Base-by-base conservation (phyloP, 2,113 vertebrate species). In the Epinephelus lanceolatus region DNA sequence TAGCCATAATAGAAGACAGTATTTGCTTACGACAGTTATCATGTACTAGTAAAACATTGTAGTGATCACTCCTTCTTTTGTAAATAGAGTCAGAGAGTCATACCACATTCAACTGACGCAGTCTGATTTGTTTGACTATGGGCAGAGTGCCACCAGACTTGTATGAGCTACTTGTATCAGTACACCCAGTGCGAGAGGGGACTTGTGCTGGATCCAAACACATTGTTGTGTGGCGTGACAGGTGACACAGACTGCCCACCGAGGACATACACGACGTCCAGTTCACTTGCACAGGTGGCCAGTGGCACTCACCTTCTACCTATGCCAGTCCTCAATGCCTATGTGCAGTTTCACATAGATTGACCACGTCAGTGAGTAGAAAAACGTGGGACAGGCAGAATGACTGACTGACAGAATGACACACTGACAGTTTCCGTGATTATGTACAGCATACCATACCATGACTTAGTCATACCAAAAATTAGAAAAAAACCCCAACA, bases 101-200 rank as follows among this genome's bases (percentile, higher is more conserved):
- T 6, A 37, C 6, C 33, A 53, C 21, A 6, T 19, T 73, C 0
- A 4, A 47, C 1, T 76, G 33, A 78, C 0, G 1, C 21, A 19
- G 13, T 53, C 7, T 49, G 0, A 53, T 19, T 55, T 62, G 25
- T 66, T 59, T 84, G 6, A 23, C 61, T 49, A 0, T 71, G 9
- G 80, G 14, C 83, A 96, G 95, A 96, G 63, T 96, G 96, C 70
- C 95, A 96, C 81, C 94, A 90, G 87, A 96, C 96, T 0, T 96
- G 95, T 53, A 63, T 85, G 4, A 93, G 80, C 63, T 96, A 95
- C 88, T 86, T 71, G 57, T 95, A 93, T 81, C 94, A 96, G 81
- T 96, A 96, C 80, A 91, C 84, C 6, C 92, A 94, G 81, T 96
- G 96, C 9, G 90, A 95, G 78, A 93, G 81, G 40, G 94, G 91